Evolutionary conservation across 1,140 invertebrate genomes (phyloP).

Genomic region (Chelonus insularis): DNA sequence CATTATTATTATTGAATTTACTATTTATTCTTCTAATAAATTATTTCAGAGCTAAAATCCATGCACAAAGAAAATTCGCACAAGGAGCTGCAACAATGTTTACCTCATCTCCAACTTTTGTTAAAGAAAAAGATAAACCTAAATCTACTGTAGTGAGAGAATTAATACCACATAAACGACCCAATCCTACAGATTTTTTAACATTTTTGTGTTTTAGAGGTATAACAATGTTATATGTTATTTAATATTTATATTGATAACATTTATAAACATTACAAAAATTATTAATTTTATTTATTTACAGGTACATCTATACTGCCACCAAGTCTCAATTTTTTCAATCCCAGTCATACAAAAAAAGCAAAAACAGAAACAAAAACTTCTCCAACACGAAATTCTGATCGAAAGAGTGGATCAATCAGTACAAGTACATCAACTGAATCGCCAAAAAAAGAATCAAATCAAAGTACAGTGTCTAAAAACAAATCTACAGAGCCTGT

Average conservation of each 20-base stretch:
- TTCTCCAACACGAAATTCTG: conserved; percentile 31
- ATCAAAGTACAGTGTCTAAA: conserved; percentile 36
- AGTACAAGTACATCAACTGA: conserved; percentile 5
- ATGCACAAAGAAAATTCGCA: conserved; percentile 90
- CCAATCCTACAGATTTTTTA: conserved; percentile 88
- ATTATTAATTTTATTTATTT: conserved; percentile 27
- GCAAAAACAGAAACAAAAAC: conserved; percentile 43
- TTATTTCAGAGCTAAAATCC: conserved; percentile 72
- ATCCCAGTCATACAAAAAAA: conserved; percentile 54
- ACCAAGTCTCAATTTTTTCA: conserved; percentile 75
- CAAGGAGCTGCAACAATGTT: conserved; percentile 67
- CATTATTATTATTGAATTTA: not conserved
- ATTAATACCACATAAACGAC: conserved; percentile 69
- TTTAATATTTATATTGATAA: not conserved
- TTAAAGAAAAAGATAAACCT: conserved; percentile 65
- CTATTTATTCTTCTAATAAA: conserved; percentile 8
- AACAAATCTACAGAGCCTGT: conserved; percentile 34
- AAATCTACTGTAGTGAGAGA: conserved; percentile 60
- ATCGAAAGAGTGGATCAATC: conserved; percentile 2
- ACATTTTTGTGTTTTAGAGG: conserved; percentile 88
- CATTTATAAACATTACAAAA: no score
- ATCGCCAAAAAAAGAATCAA: conserved; percentile 16
- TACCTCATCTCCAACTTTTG: conserved; percentile 56
- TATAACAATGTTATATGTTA: conserved; percentile 43
- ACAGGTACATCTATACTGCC: conserved; percentile 73